Percentiles rank a stretch among this genome's conserved stretches.
Evolutionary conservation across 2,113 vertebrate species (phyloP).

Genomic region (Eulemur rufifrons): DNA sequence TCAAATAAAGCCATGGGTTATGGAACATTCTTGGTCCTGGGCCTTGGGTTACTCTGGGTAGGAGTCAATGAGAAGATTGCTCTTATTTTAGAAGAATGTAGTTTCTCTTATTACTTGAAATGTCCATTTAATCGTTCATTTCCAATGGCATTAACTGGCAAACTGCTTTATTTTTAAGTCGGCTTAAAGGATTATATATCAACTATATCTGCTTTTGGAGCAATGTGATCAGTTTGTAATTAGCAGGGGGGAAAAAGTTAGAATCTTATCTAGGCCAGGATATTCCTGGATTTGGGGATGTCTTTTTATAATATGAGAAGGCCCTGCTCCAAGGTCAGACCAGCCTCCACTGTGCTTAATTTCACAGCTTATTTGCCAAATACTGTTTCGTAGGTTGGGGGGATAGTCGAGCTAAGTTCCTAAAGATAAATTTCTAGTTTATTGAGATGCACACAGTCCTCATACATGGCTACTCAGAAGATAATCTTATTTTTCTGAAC

Average conservation of each 20-base stretch:
- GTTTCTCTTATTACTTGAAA: slow-evolving; percentile 8
- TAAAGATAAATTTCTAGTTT: slow-evolving; percentile 27
- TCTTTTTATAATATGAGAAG: not conserved
- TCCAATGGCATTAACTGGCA: not conserved
- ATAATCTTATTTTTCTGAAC: slow-evolving; percentile 59
- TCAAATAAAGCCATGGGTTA: slow-evolving; percentile 52
- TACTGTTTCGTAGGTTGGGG: not conserved
- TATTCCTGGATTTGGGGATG: not conserved
- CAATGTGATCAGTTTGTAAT: not conserved
- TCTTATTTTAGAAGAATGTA: slow-evolving; percentile 37
- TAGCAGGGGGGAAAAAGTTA: not conserved
- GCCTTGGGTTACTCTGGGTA: not conserved
- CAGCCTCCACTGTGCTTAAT: not conserved
- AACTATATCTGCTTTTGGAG: not conserved
- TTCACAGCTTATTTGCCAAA: not conserved
- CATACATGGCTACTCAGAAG: slow-evolving; percentile 1
- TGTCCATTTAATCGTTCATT: slow-evolving; percentile 14
- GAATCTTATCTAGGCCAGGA: not conserved
- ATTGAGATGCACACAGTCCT: not conserved
- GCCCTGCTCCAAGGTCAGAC: not conserved
- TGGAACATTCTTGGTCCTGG: slow-evolving; percentile 35
- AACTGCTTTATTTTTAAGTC: slow-evolving; percentile 22
- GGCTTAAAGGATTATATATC: not conserved
- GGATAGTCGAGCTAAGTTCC: not conserved
- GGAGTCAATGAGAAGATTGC: not conserved